Base-by-base conservation (phyloP, 1,140 invertebrate species). In the Halictus rubicundus region DNA sequence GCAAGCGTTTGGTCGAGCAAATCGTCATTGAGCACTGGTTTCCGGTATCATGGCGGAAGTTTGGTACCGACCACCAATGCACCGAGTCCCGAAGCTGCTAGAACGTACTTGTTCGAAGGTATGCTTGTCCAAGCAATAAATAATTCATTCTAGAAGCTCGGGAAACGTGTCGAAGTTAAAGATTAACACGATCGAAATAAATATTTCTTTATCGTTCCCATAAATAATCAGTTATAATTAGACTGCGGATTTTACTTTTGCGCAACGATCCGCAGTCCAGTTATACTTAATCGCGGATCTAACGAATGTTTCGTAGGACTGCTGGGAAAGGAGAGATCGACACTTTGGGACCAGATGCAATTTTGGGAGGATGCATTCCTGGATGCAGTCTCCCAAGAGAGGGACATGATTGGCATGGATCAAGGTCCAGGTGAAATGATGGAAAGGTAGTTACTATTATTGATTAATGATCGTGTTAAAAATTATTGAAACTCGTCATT, bases 341-440 rank as follows among this genome's bases (percentile, higher is more conserved):
- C 95, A 52, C 92, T 99, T n/a, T 99, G 99, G 99, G 98, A 99
- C 92, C 97, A 99, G 94, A 99, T 99, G 97, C 98, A 99, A 89
- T 99, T 99, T 93, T 99, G 99, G 99, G 99, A 99, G 93, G 99
- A 99, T 92, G 97, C 98, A 0, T 99, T 99, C 90, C 94, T 99
- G 37, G 99, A 99, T 93, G 98, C 99, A 0, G 99, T 99, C 1
- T 99, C 99, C 66, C 98, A 99, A 92, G 99, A 99, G 91, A 94
- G 99, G 69, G 99, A 99, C 90, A 98, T 99, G 95, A 98, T 99
- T 81, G 99, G 99, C 71, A 99, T 99, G 98, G 99, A 99, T 94
- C 99, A 99, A 93, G 98, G 98, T 66, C 98, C 99, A 7, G 96
- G 97, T 46, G 99, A 99, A 94, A 99, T 99, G 98, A 99, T 99